Percentiles rank a stretch among this genome's conserved stretches.
Conservation (phyloP, 2,888 invertebrate species). For the Papilio demoleus region DNA sequence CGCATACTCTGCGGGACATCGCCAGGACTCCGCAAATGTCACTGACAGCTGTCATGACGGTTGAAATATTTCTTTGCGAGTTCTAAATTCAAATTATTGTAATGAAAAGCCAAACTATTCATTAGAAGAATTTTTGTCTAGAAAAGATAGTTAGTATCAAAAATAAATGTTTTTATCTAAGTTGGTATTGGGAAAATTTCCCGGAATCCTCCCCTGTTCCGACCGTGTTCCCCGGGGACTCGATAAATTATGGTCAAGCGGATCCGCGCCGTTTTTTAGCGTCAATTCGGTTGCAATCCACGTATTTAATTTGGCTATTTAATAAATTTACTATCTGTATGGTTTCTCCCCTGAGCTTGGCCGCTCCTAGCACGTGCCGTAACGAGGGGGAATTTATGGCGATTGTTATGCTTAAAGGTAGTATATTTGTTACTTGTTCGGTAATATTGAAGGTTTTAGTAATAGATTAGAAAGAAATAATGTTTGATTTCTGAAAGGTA, state of each 20-base stretch:
- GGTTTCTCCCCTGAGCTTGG: constrained; percentile 40
- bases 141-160: constrained; percentile 3
- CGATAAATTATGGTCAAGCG: constrained; percentile 62
- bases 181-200: constrained; percentile 20
- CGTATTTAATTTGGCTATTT: constrained; percentile 78
- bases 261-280: constrained; percentile 51
- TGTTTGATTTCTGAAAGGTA: neutral
- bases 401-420: constrained; percentile 27
- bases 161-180: neutral
- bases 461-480: neutral
- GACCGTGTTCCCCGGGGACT: constrained; percentile 48
- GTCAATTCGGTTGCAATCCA: constrained; percentile 72
- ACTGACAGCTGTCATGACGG: constrained; percentile 24
- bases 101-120: too few relatives aligned
- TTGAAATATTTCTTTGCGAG: neutral
- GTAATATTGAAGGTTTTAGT: neutral
- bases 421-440: constrained; percentile 6
- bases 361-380: constrained; percentile 23
- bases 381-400: constrained; percentile 33
- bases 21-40: constrained; percentile 3
- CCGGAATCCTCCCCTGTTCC: neutral
- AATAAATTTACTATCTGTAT: constrained; percentile 60
- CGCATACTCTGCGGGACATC: constrained; percentile 39
- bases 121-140: too few relatives aligned
- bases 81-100: neutral